Evolutionary conservation across 2,888 invertebrate genomes (phyloP).

Genomic region (Ophion costatus): DNA sequence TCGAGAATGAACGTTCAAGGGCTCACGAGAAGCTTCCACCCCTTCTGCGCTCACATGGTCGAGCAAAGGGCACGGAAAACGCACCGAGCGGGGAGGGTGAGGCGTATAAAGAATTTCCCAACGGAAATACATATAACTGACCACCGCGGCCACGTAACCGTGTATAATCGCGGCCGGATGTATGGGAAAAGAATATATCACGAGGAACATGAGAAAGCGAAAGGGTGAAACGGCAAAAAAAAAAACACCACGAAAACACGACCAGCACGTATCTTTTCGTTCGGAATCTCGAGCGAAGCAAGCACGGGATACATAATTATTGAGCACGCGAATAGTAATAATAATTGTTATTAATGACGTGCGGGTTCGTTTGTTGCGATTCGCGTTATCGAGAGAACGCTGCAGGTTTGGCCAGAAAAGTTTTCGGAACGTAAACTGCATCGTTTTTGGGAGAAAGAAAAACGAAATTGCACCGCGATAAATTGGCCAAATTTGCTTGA

Average conservation of each 20-base stretch:
- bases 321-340: not conserved
- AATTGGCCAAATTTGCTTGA: too few species aligned
- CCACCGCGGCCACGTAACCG: slow-evolving; percentile 1
- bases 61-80: slow-evolving; percentile 28
- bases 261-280: not conserved
- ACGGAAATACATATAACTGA: slow-evolving; percentile 43
- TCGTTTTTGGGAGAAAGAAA: too few species aligned
- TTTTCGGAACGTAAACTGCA: too few species aligned
- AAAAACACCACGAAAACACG: slow-evolving; percentile 2
- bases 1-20: slow-evolving; percentile 52
- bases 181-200: slow-evolving; percentile 45
- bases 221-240: not conserved
- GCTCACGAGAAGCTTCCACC: not conserved
- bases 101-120: slow-evolving; percentile 57
- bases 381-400: not conserved
- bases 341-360: not conserved
- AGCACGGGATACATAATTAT: slow-evolving; percentile 13
- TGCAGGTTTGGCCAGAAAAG: too few species aligned
- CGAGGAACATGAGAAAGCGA: slow-evolving; percentile 14
- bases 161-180: slow-evolving; percentile 3
- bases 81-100: not conserved
- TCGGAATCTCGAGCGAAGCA: slow-evolving; percentile 10
- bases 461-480: too few species aligned
- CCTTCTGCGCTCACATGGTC: not conserved
- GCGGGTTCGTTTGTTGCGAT: not conserved